These are phyloP conservation scores for Microtus montanus DNA, from an alignment of 2,113 vertebrate genomes.

Conservation along the genomic window DNA sequence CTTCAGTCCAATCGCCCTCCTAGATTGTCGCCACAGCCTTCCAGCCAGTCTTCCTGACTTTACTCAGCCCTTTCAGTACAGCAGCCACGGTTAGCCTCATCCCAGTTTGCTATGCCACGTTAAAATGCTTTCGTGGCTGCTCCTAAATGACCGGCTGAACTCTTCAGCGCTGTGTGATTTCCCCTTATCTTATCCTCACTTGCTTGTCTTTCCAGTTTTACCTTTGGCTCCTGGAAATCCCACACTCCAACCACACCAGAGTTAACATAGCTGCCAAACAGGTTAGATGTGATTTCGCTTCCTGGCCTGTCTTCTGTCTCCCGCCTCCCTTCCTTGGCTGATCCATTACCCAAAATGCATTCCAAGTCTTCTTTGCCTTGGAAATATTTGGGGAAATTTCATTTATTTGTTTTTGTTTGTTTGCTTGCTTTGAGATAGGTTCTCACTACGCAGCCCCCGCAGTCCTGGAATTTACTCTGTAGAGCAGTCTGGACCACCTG, in stretches of 20 bases:
- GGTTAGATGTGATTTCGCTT: neutral
- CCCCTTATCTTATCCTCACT: slow-evolving; percentile 45
- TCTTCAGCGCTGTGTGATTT: slow-evolving; percentile 25
- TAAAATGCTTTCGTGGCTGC: slow-evolving; percentile 16
- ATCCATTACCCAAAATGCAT: neutral
- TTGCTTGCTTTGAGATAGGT: neutral
- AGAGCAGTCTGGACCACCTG: neutral
- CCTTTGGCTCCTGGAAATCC: slow-evolving; percentile 36
- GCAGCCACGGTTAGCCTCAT: neutral
- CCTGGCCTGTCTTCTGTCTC: neutral
- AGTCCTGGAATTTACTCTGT: neutral
- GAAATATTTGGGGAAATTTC: neutral
- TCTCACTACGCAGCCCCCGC: neutral
- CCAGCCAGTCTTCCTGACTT: slow-evolving; percentile 3
- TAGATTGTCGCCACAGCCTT: slow-evolving; percentile 8
- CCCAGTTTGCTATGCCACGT: slow-evolving; percentile 14
- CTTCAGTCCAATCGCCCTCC: neutral
- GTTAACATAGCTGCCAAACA: slow-evolving; percentile 1
- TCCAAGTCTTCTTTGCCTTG: slow-evolving; percentile 16
- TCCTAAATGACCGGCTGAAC: slow-evolving; percentile 14
- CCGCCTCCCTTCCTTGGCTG: slow-evolving; percentile 7
- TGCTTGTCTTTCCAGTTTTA: slow-evolving; percentile 68
- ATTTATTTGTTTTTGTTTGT: neutral
- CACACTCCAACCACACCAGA: slow-evolving; percentile 20
- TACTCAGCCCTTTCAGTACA: neutral